These are phyloP conservation scores for Acanthochromis polyacanthus DNA, from an alignment of 2,113 vertebrate species.

Conservation along the genomic window DNA sequence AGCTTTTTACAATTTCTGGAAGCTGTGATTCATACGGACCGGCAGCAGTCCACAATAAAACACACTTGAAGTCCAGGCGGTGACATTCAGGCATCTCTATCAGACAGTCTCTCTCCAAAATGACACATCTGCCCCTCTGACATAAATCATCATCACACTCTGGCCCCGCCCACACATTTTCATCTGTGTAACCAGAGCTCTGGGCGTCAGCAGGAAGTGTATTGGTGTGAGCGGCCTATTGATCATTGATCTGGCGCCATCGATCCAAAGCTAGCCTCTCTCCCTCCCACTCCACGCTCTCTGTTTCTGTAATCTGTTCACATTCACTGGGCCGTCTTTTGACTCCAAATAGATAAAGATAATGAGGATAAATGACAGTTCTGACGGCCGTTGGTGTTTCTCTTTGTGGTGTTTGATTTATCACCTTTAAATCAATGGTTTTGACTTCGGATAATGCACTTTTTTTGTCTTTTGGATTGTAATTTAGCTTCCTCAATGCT, in stretches of 20 bases:
- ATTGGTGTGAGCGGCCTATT: constrained; percentile 77
- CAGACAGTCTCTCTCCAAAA: constrained; percentile 65
- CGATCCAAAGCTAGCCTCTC: constrained; percentile 57
- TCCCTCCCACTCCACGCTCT: constrained; percentile 34
- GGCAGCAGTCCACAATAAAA: constrained; percentile 13
- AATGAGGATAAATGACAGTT: constrained; percentile 63
- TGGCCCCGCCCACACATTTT: constrained; percentile 75
- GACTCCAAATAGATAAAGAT: constrained; percentile 28
- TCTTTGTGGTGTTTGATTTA: constrained; percentile 53
- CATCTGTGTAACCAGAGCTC: constrained; percentile 78
- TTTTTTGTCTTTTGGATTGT: constrained; percentile 1
- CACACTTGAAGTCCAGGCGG: constrained; percentile 38
- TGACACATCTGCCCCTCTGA: constrained; percentile 69
- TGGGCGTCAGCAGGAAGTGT: constrained; percentile 78
- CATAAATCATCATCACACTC: constrained; percentile 79
- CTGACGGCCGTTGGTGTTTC: constrained; percentile 14
- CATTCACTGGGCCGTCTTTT: constrained; percentile 58
- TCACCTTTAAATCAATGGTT: constrained; percentile 51
- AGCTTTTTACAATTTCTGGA: constrained; percentile 13
- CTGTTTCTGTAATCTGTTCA: constrained; percentile 47
- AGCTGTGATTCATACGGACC: background rate
- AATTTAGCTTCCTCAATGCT: background rate
- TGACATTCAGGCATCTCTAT: constrained; percentile 72
- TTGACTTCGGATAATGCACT: constrained; percentile 12
- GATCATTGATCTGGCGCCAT: constrained; percentile 81